phyloP scores from a whole-genome alignment of 2,113 vertebrate species.

The Panthera leo region DNA sequence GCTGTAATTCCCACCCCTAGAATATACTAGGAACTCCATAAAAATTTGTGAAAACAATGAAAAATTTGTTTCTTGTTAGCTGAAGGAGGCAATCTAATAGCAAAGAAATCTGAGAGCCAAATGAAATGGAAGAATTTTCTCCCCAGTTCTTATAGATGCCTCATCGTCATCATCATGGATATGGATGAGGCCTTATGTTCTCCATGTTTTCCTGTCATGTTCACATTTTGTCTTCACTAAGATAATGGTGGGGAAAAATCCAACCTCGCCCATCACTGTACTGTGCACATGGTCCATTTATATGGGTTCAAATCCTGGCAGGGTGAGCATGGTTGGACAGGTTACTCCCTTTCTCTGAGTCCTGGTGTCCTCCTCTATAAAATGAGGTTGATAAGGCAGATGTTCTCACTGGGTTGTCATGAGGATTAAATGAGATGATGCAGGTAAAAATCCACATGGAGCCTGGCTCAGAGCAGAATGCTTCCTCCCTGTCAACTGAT shows the following conservation, averaged over 20 bases:
- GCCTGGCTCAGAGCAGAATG: not conserved
- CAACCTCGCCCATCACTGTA: too few species aligned
- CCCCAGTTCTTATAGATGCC: not conserved
- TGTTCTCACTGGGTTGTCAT: not conserved
- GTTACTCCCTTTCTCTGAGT: not conserved
- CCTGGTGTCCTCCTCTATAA: not conserved
- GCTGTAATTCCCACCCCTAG: not conserved
- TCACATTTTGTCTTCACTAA: not conserved
- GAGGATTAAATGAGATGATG: not conserved
- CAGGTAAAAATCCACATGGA: not conserved
- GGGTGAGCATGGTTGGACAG: not conserved
- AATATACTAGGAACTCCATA: not conserved
- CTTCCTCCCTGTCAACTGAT: not conserved
- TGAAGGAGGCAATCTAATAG: not conserved
- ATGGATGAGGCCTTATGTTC: not conserved
- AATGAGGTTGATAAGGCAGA: not conserved
- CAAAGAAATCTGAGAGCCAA: not conserved
- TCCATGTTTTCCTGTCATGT: not conserved
- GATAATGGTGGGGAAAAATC: not conserved
- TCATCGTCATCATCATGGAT: not conserved
- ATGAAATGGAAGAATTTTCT: not conserved
- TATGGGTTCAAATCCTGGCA: not conserved
- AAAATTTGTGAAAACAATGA: not conserved
- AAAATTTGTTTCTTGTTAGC: not conserved
- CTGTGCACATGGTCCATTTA: not conserved